Evolutionary conservation across 2,888 invertebrate genomes (phyloP), one percentile per base, ranked within the genome.

Genomic region (Siphonodentalium dalli): DNA sequence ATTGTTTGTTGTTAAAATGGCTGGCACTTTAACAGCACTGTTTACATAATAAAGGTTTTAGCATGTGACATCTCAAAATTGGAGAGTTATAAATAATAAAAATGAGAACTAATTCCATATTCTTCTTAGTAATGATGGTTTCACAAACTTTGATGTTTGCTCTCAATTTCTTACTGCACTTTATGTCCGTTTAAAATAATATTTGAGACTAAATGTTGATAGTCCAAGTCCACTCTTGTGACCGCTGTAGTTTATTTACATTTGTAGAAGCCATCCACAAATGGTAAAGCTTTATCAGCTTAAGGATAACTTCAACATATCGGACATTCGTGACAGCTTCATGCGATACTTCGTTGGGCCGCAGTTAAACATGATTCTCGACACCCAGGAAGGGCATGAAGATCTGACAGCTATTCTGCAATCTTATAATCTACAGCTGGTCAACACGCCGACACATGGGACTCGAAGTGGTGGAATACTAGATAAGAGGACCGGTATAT

Each of bases 211-310:
- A n/a, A n/a, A n/a, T n/a, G n/a, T n/a, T n/a, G n/a, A n/a, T n/a
- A n/a, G n/a, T n/a, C n/a, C n/a, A n/a, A n/a, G n/a, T n/a, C n/a
- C n/a, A n/a, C n/a, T n/a, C n/a, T n/a, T n/a, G n/a, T n/a, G n/a
- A 11, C 11, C 13, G 9, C 5, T n/a, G 6, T 23, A 26, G 27
- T 1, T 44, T 23, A 13, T 21, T 7, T 21, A 29, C 29, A 21
- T 33, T 55, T 61, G 4, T 65, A 81, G 81, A 0, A 95, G 98
- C 71, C 93, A 96, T 67, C 99, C 99, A 1, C 91, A 98, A 81
- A 98, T 99, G 98, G 95, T 96, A 0, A 89, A 90, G 58, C 83
- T 98, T 34, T 62, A 74, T 80, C 93, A 94, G 85, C 90, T 96
- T 24, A 94, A 97, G 0, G 92, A 92, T 15, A 85, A 86, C 43